A percentile compares a stretch with the other conserved stretches of the same genome.
phyloP scores from a whole-genome alignment of 2,888 invertebrate genomes.

The Cyclophora punctaria region DNA sequence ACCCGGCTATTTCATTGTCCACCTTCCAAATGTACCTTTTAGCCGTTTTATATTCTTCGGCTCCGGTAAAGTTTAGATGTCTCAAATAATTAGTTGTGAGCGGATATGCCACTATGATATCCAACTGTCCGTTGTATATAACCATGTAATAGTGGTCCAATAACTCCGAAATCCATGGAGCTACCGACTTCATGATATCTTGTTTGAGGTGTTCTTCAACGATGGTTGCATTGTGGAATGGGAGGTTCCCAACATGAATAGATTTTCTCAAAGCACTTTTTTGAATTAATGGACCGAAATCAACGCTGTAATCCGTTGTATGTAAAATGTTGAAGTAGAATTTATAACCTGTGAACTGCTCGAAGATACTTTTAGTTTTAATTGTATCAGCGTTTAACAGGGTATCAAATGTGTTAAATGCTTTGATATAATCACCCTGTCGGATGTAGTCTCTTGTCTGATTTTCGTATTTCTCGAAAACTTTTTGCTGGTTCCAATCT shows the following conservation, averaged over 20 bases:
- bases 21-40: slow-evolving; percentile 81
- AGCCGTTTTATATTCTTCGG: slow-evolving; percentile 79
- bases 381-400: slow-evolving; percentile 82
- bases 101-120: slow-evolving; percentile 93
- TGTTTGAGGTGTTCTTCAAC: slow-evolving; percentile 82
- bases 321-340: slow-evolving; percentile 85
- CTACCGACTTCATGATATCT: slow-evolving; percentile 89
- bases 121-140: slow-evolving; percentile 92
- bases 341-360: slow-evolving; percentile 83
- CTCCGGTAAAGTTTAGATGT: slow-evolving; percentile 80
- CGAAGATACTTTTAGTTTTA: slow-evolving; percentile 76
- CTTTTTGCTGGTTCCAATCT: slow-evolving; percentile 76
- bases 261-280: slow-evolving; percentile 77
- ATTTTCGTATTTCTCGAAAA: slow-evolving; percentile 77
- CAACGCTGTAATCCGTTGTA: slow-evolving; percentile 71
- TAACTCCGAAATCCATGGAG: slow-evolving; percentile 81
- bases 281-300: slow-evolving; percentile 79
- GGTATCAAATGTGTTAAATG: slow-evolving; percentile 82
- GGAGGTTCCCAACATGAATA: slow-evolving; percentile 88
- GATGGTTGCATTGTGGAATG: slow-evolving; percentile 77
- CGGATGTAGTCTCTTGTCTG: slow-evolving; percentile 76
- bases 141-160: slow-evolving; percentile 81
- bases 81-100: slow-evolving; percentile 86
- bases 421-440: slow-evolving; percentile 78
- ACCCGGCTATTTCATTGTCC: slow-evolving; percentile 82